phyloP scores from a whole-genome alignment of 2,113 vertebrate genomes.

The Malurus melanocephalus region DNA sequence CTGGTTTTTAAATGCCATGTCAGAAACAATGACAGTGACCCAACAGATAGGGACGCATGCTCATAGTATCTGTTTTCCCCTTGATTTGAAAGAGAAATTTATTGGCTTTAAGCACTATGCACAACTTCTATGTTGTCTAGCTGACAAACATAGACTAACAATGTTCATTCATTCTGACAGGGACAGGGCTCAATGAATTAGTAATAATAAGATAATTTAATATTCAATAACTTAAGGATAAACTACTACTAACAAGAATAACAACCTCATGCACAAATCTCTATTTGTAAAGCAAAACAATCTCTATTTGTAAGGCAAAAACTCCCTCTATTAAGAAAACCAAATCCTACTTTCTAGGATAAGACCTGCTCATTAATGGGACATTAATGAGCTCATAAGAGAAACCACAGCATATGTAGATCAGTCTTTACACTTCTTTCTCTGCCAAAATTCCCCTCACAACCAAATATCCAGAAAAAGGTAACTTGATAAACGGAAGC shows the following conservation, averaged over 20 bases:
- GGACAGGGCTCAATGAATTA: background rate
- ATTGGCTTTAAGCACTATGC: background rate
- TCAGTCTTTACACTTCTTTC: background rate
- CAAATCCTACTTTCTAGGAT: background rate
- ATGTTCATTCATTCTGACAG: background rate
- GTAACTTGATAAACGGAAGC: background rate
- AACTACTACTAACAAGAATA: background rate
- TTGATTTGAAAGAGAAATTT: background rate
- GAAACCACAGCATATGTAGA: background rate
- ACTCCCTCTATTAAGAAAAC: background rate
- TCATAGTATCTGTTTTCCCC: background rate
- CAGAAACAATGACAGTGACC: background rate
- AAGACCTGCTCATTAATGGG: background rate
- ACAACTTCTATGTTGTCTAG: background rate
- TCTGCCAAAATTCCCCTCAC: background rate
- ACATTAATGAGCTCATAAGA: background rate
- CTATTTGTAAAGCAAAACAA: background rate
- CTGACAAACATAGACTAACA: background rate
- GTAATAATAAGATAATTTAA: background rate
- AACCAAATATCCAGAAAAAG: background rate
- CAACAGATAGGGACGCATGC: background rate
- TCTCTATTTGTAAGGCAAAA: background rate
- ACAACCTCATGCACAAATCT: background rate
- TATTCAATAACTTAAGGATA: background rate
- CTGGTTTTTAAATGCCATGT: background rate